phyloP scores from a whole-genome alignment of 2,888 invertebrate genomes.

The Melieria picta region DNA sequence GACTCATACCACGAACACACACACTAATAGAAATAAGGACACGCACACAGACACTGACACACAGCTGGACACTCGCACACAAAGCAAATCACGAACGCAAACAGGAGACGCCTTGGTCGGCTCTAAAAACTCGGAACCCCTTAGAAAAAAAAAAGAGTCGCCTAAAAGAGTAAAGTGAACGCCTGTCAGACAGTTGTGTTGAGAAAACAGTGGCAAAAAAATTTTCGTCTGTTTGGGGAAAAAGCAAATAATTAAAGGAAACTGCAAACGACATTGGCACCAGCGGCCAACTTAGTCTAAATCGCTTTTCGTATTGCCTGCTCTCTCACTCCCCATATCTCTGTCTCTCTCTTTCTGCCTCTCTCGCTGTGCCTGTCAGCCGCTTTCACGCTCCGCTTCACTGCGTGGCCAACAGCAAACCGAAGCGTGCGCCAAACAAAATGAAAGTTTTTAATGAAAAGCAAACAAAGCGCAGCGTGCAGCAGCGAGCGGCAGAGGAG shows the following conservation, averaged over 20 bases:
- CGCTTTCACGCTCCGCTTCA: too few species aligned
- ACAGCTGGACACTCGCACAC: neutral
- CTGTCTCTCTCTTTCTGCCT: too few species aligned
- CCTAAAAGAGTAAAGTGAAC: neutral
- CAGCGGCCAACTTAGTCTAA: neutral
- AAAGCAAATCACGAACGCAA: neutral
- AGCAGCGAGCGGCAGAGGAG: too few species aligned
- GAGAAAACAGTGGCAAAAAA: neutral
- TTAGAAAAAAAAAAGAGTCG: neutral
- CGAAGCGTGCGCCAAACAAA: conserved; percentile 48
- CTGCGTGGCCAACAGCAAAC: neutral
- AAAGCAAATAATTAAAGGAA: neutral
- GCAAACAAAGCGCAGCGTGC: conserved; percentile 54
- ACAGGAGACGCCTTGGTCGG: conserved; percentile 33
- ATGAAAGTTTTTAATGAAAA: conserved; percentile 62
- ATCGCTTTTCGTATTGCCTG: too few species aligned
- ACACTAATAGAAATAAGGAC: neutral
- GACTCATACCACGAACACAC: neutral
- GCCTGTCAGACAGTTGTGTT: neutral
- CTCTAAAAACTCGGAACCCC: conserved; percentile 53
- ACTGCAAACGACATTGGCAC: neutral
- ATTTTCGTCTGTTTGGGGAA: neutral
- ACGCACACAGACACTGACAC: neutral
- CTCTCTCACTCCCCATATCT: too few species aligned
- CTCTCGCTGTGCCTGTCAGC: too few species aligned